Evolutionary conservation across 2,888 invertebrate species (phyloP).

Genomic region (Agelastica alni): DNA sequence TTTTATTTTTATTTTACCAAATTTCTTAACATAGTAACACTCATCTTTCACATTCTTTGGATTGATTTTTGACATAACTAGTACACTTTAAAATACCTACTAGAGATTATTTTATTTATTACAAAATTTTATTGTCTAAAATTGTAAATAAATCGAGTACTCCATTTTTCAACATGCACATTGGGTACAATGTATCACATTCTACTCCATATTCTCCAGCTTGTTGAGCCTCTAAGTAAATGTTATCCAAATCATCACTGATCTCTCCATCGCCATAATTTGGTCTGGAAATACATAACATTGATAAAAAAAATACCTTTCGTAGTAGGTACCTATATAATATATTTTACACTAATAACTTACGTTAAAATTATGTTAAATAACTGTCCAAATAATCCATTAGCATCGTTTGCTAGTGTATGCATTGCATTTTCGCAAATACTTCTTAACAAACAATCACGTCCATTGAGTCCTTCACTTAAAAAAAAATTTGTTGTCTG

Average conservation of each 20-base stretch:
- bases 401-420: constrained; percentile 63
- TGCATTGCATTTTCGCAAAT: constrained; percentile 76
- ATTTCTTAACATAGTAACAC: too few species aligned
- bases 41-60: too few species aligned
- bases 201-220: constrained; percentile 68
- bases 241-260: constrained; percentile 58
- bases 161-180: constrained; percentile 65
- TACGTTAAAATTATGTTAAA: constrained; percentile 76
- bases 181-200: constrained; percentile 65
- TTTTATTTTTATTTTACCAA: too few species aligned
- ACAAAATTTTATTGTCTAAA: constrained; percentile 32
- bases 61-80: too few species aligned
- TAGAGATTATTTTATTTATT: too few species aligned
- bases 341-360: too few species aligned
- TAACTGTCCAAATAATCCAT: constrained; percentile 75
- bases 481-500: constrained; percentile 27
- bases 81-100: too few species aligned
- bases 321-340: too few species aligned
- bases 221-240: constrained; percentile 65
- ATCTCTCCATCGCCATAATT: constrained; percentile 53
- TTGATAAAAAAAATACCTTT: too few species aligned
- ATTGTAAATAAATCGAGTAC: constrained; percentile 65
- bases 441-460: constrained; percentile 71
- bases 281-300: constrained; percentile 34
- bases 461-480: constrained; percentile 68